Percentiles rank a stretch among this genome's conserved stretches.
Evolutionary conservation across 2,888 invertebrate species (phyloP).

Genomic region (Andrena haemorrhoa): DNA sequence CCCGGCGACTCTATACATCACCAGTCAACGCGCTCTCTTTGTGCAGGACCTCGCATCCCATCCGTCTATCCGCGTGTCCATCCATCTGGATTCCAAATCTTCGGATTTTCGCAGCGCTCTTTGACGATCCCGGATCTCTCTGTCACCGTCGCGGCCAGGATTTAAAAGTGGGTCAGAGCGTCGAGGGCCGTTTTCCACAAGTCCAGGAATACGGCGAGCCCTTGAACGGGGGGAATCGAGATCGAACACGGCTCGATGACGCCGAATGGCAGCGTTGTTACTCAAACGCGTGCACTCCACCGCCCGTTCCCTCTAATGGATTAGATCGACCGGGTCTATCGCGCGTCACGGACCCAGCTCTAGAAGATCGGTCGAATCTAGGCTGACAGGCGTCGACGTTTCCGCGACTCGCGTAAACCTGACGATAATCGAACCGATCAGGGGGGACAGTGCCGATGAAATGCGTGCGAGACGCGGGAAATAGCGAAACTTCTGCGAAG

Average conservation of each 20-base stretch:
- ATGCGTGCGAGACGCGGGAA: neutral
- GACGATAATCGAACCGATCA: constrained; percentile 16
- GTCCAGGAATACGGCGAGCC: neutral
- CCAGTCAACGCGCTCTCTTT: constrained; percentile 35
- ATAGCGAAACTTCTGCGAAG: neutral
- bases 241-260: constrained; percentile 27
- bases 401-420: constrained; percentile 10
- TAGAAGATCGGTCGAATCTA: neutral
- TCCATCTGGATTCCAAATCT: constrained; percentile 60
- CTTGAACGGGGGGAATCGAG: constrained; percentile 13
- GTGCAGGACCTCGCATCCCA: constrained; percentile 32
- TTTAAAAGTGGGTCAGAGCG: constrained; percentile 60
- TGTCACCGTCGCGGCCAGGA: constrained; percentile 46
- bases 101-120: constrained; percentile 48
- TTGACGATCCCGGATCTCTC: constrained; percentile 52
- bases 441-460: neutral
- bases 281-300: constrained; percentile 14
- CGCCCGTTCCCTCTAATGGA: constrained; percentile 42
- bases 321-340: constrained; percentile 39
- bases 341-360: neutral
- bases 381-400: neutral
- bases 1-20: constrained; percentile 16
- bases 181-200: constrained; percentile 7
- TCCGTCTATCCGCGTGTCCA: constrained; percentile 49
- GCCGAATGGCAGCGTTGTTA: constrained; percentile 31